phyloP scores from a whole-genome alignment of 2,113 vertebrate genomes.

The Turdus rufiventris region DNA sequence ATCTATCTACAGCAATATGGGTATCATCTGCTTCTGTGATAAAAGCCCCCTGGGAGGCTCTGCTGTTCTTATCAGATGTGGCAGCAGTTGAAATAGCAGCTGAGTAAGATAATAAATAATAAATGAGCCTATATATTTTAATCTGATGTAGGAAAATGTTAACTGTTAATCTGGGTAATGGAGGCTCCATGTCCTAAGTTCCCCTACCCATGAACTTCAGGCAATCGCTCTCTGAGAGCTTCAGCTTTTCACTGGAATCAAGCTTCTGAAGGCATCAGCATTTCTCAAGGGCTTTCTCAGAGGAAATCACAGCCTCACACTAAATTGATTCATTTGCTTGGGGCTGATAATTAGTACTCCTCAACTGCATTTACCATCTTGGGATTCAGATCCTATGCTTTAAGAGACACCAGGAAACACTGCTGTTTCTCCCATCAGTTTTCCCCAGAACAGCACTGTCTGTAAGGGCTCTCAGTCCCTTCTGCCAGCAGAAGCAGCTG shows the following conservation, averaged over 20 bases:
- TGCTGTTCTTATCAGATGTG: slow-evolving; percentile 12
- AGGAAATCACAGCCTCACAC: background rate
- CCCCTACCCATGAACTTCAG: background rate
- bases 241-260: background rate
- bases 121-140: slow-evolving; percentile 63
- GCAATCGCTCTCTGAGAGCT: background rate
- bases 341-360: background rate
- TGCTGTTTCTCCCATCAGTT: background rate
- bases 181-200: background rate
- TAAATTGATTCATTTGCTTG: slow-evolving; percentile 14
- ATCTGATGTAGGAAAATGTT: slow-evolving; percentile 51
- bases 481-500: background rate
- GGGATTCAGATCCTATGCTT: background rate
- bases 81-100: slow-evolving; percentile 71
- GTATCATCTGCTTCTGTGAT: slow-evolving; percentile 35
- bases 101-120: slow-evolving; percentile 62
- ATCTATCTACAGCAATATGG: background rate
- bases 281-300: slow-evolving; percentile 39
- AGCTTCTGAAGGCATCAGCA: slow-evolving; percentile 22
- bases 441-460: background rate
- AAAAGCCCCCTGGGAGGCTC: slow-evolving; percentile 17
- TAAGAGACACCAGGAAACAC: background rate
- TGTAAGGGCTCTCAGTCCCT: background rate
- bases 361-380: background rate
- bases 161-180: slow-evolving; percentile 61